Evolutionary conservation across 2,797 vertebrate genomes (phyloP), one percentile per base, ranked within the genome.

Genomic region (Lutjanus campechanus): DNA sequence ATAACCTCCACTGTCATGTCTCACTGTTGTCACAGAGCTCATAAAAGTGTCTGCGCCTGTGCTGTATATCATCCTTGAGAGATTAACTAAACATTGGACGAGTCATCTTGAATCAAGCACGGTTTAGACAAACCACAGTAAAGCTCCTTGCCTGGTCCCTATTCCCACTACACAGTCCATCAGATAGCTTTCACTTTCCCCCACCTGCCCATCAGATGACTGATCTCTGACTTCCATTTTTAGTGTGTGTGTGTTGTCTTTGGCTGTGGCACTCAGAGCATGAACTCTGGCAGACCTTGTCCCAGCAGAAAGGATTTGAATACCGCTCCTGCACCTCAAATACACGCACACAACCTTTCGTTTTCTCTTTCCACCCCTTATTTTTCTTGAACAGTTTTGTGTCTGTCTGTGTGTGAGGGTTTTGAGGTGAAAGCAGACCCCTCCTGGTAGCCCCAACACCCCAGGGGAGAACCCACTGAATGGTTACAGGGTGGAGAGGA

Each of bases 221-320:
- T 77, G 87, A 85, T 84, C 80, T 83, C 79, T 77, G 69, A 84
- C 82, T 90, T 90, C 88, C 90, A 86, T 91, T 91, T 91, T 83
- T 82, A 83, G 83, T 82, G 67, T 76, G 71, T 75, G 85, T 82
- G 75, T 83, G 74, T 92, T 93, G 89, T 86, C 69, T 88, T 93
- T 94, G 93, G 93, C 93, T 47, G 53, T 83, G 69, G 68, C 60
- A 69, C 69, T 67, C 68, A 4, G 74, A 81, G 84, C 82, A 41
- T 90, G 86, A 94, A 93, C 94, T 93, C 85, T 91, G 91, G 85
- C 88, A 90, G 92, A 93, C 89, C 86, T 87, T 86, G 80, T 91
- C 85, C 69, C 82, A 83, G 85, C 82, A 89, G 76, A 85, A 74
- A 83, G 80, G 88, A 86, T 89, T 69, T 83, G 86, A 92, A 87